Base-by-base conservation (phyloP, 2,797 vertebrate species). In the Pseudomugil gertrudae region DNA sequence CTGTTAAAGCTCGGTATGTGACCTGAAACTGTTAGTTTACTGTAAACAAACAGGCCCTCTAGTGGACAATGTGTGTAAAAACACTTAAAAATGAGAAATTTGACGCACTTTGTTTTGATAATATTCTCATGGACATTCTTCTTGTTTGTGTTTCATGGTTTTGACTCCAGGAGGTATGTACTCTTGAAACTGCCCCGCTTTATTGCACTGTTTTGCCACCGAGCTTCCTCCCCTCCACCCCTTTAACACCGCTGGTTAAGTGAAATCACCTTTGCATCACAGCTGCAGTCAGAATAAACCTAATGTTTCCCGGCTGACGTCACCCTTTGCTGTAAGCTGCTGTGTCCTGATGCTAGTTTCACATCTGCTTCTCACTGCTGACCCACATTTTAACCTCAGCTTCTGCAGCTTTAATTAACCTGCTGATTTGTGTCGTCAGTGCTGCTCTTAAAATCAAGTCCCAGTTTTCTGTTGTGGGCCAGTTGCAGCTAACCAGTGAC, bases 161-260 rank as follows among this genome's bases (percentile, higher is more conserved):
- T 91, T 95, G 94, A 94, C 95, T 95, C 90, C 96, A 99, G 97
- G 97, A 99, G 97, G 97, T 99, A 98, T 80, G 97, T 98, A 96
- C 24, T 26, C 23, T 68, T 68, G 9, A 19, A 38, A 35, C 51
- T 40, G 52, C 23, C n/a, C 77, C 51, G 64, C 80, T 80, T 70
- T 36, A 69, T 60, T 35, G 65, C 73, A 33, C 63, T 33, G 85
- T 88, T 88, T 83, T 76, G 78, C 81, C 68, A 64, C 61, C 62
- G 21, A 77, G 45, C 72, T 90, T 72, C 75, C 74, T 56, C 79
- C 85, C 86, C 84, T 78, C 87, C 2, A 24, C 56, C 9, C 30
- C n/a, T 62, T 63, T 53, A 50, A 80, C 85, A 83, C 13, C 40
- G 79, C 87, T 82, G 55, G 57, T 85, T 87, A 76, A 89, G 73